Evolutionary conservation across 2,888 invertebrate species (phyloP).

Genomic region (Nephrotoma appendiculata): DNA sequence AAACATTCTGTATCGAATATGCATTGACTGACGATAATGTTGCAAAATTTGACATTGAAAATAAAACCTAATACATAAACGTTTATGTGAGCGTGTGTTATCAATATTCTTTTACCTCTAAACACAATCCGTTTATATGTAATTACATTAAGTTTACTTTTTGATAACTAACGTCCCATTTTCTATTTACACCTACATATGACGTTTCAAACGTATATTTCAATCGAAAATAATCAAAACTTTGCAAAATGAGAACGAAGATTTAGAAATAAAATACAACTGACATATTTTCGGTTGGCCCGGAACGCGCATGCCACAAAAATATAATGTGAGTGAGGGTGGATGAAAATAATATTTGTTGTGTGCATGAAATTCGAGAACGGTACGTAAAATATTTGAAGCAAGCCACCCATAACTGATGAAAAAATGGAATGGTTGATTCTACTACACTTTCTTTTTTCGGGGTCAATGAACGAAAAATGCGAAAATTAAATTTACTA

Average conservation of each 20-base stretch:
- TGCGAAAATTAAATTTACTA: not conserved
- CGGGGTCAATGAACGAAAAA: not conserved
- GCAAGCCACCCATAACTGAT: not conserved
- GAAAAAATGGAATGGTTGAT: not conserved
- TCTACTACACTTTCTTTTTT: not conserved
- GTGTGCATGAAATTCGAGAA: not conserved
- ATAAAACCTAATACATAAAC: no score
- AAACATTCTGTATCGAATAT: no score
- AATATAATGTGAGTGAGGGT: not conserved
- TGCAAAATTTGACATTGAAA: no score
- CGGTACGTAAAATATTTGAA: not conserved
- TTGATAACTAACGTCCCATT: no score
- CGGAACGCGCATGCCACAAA: not conserved
- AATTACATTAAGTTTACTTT: no score
- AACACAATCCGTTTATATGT: no score
- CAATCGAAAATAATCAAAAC: not conserved
- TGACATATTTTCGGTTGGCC: not conserved
- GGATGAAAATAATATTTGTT: no score
- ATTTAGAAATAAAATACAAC: not conserved
- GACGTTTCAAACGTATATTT: not conserved
- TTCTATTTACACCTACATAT: not conserved
- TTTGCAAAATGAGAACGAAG: not conserved
- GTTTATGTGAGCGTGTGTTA: no score
- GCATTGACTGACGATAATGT: no score
- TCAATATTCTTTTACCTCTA: no score